phyloP scores from a whole-genome alignment of 2,797 vertebrate genomes.

The Scarus forsteni region DNA sequence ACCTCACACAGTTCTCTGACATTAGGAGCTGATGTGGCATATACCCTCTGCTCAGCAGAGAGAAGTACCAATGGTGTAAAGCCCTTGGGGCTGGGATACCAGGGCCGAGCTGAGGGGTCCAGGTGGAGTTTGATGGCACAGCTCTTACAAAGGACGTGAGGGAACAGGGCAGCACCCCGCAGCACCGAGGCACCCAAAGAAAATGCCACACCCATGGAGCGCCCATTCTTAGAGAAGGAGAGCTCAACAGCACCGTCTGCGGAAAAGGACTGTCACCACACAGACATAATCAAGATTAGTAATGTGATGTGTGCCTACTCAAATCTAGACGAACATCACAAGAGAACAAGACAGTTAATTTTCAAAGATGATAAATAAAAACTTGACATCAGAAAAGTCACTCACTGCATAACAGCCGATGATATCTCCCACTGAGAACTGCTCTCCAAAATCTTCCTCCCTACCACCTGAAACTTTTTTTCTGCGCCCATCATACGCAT shows the following conservation, averaged over 20 bases:
- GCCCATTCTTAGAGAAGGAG: slow-evolving; percentile 90
- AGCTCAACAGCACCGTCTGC: slow-evolving; percentile 80
- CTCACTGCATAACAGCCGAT: slow-evolving; percentile 92
- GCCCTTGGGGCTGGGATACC: slow-evolving; percentile 82
- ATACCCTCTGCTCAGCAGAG: slow-evolving; percentile 74
- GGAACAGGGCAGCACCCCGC: slow-evolving; percentile 81
- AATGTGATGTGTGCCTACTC: background rate
- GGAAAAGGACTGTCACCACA: slow-evolving; percentile 82
- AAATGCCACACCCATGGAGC: slow-evolving; percentile 86
- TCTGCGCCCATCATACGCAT: slow-evolving; percentile 87
- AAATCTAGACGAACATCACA: background rate
- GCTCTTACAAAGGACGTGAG: slow-evolving; percentile 90
- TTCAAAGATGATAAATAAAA: background rate
- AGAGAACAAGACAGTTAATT: background rate
- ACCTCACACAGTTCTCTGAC: slow-evolving; percentile 88
- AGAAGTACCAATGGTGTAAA: slow-evolving; percentile 82
- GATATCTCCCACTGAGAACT: slow-evolving; percentile 89
- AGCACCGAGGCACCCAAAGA: slow-evolving; percentile 72
- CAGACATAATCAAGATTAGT: slow-evolving; percentile 4
- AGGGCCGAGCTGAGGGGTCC: slow-evolving; percentile 82
- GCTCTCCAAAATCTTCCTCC: slow-evolving; percentile 88
- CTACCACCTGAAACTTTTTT: slow-evolving; percentile 85
- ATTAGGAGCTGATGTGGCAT: slow-evolving; percentile 68
- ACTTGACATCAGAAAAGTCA: slow-evolving; percentile 20
- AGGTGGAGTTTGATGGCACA: slow-evolving; percentile 87